These are phyloP conservation scores for Limnephilus marmoratus DNA, from an alignment of 2,888 invertebrate genomes.

Conservation along the genomic window DNA sequence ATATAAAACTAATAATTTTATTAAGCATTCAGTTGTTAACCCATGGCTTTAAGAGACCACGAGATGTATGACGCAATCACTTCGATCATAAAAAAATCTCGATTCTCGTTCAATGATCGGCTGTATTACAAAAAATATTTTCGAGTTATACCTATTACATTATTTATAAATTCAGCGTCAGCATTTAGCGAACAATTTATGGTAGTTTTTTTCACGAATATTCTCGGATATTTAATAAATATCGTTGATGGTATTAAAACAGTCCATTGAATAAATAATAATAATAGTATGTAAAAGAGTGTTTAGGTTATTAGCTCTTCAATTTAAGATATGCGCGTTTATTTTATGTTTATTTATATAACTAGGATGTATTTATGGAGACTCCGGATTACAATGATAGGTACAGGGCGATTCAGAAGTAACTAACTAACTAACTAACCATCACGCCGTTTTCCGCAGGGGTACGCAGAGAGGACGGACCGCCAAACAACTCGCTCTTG, in stretches of 20 bases:
- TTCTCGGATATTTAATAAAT: slow-evolving; percentile 1
- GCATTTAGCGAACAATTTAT: slow-evolving; percentile 42
- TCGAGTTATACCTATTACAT: not conserved
- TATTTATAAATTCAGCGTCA: slow-evolving; percentile 21
- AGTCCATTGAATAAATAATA: slow-evolving; percentile 5
- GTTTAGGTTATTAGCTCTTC: not conserved
- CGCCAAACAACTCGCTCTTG: too few relatives aligned
- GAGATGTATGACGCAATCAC: slow-evolving; percentile 10
- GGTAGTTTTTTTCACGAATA: slow-evolving; percentile 5
- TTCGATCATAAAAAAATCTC: slow-evolving; percentile 6
- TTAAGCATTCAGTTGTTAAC: not conserved
- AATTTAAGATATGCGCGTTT: not conserved
- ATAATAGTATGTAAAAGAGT: not conserved
- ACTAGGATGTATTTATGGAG: not conserved
- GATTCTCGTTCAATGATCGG: slow-evolving; percentile 14
- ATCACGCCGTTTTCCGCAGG: too few relatives aligned
- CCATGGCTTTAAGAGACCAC: not conserved
- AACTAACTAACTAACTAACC: too few relatives aligned
- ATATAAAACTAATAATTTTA: not conserved
- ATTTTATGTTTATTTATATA: not conserved
- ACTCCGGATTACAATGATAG: not conserved
- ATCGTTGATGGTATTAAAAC: not conserved
- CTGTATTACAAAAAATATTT: not conserved
- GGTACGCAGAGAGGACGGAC: too few relatives aligned
- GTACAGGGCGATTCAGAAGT: not conserved